Conservation (phyloP, 2,113 vertebrate species). For the Casuarius casuarius region DNA sequence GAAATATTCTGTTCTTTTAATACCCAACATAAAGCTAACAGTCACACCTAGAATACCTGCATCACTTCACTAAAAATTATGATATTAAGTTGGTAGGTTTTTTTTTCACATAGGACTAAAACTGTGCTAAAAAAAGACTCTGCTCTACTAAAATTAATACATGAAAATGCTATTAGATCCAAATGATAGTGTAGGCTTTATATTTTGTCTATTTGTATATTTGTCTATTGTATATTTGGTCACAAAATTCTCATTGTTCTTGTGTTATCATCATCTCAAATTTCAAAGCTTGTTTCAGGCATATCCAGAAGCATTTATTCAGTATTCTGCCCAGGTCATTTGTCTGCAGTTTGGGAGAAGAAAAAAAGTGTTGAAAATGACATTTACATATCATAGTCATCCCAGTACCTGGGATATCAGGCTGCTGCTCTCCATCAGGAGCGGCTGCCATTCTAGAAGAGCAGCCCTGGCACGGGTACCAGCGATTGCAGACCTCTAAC, state of each 20-base stretch:
- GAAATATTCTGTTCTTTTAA: not conserved
- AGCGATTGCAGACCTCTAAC: not conserved
- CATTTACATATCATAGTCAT: accelerated
- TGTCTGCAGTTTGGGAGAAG: not conserved
- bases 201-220: not conserved
- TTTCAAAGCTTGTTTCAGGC: not conserved
- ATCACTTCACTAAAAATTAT: not conserved
- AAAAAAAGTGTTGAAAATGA: not conserved
- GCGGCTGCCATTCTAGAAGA: accelerated
- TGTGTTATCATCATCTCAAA: not conserved
- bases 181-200: accelerated
- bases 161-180: not conserved
- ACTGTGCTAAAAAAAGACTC: not conserved
- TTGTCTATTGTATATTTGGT: no score
- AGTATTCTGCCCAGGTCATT: not conserved
- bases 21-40: not conserved
- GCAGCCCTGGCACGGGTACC: not conserved
- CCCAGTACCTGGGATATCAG: not conserved
- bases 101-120: not conserved
- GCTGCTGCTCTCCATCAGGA: not conserved
- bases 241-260: not conserved
- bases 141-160: not conserved
- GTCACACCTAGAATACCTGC: not conserved
- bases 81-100: not conserved
- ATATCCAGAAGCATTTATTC: not conserved